A percentile compares a stretch with the other conserved stretches of the same genome.
Evolutionary conservation across 2,113 vertebrate species (phyloP).

Genomic region (Petroica traversi): DNA sequence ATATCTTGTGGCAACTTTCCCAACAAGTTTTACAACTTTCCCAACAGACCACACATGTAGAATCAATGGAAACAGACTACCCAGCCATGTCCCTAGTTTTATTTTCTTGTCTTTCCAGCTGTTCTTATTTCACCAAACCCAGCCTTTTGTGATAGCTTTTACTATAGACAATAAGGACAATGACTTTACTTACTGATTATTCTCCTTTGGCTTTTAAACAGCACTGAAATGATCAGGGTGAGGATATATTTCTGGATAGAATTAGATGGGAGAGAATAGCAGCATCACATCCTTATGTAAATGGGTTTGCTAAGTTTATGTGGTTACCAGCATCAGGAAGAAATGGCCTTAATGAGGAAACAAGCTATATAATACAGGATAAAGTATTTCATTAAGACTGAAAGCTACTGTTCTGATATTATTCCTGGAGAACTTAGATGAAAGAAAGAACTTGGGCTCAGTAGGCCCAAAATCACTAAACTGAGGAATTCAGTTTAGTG

Average conservation of each 20-base stretch:
- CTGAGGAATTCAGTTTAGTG: too few relatives aligned
- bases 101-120: constrained; percentile 56
- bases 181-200: constrained; percentile 47
- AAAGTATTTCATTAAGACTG: background rate
- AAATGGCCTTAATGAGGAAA: constrained; percentile 32
- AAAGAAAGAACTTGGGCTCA: background rate
- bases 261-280: background rate
- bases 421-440: background rate
- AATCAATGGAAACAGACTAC: background rate
- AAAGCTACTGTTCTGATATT: background rate
- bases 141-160: constrained; percentile 46
- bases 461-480: background rate
- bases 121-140: constrained; percentile 33
- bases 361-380: background rate
- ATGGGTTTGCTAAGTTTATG: constrained; percentile 45
- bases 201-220: constrained; percentile 48
- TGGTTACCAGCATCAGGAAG: constrained; percentile 16
- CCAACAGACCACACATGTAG: background rate
- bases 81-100: background rate
- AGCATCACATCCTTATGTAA: constrained; percentile 23
- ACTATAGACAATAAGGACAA: constrained; percentile 44
- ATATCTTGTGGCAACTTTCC: background rate
- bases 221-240: background rate
- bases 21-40: background rate
- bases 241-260: constrained; percentile 27